Evolutionary conservation across 2,888 invertebrate species (phyloP), one percentile per base, ranked within the genome.

Genomic region (Phytoseiulus persimilis): DNA sequence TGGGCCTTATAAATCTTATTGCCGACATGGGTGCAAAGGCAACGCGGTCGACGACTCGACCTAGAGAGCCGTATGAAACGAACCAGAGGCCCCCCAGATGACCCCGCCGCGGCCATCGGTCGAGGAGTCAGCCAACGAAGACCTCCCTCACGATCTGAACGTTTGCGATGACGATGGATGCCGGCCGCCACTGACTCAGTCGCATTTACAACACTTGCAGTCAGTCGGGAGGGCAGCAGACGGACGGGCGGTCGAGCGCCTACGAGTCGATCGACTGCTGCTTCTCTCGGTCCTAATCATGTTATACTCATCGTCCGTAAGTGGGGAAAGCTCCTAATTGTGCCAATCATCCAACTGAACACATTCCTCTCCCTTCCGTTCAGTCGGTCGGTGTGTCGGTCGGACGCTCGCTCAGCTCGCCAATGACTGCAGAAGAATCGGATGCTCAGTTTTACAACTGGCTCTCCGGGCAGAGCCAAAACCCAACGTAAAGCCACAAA

Each of bases 1-100:
- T 39, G 87, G 45, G 87, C 87, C 87, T 87, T 87, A 87, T 87
- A 87, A 87, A 87, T 87, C 87, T 87, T 87, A 87, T 87, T 87
- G 87, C 87, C 87, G 28, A 45, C 32, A 65, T 65, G 65, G 65
- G 65, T 23, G 65, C 65, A 65, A 28, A 65, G 65, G 65, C 65
- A 65, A 65, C 65, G 65, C 65, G 65, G 39, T 39, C 39, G 39
- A 39, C 39, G 39, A 39, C 28, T 28, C 65, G 65, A 65, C 65
- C 65, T 65, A 65, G 65, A 65, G 65, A 65, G 65, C 65, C 1
- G 14, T 28, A 65, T 28, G 65, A 28, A 65, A 23, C 65, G 28
- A 28, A 65, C 23, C 65, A 3, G 28, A 11, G 65, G 65, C 65
- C 65, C 28, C 65, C 18, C 65, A 14, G 46, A 6, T 65, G 65